Percentiles rank a stretch among this genome's conserved stretches.
Evolutionary conservation across 2,888 invertebrate species (phyloP).

Genomic region (Protophormia terraenovae): DNA sequence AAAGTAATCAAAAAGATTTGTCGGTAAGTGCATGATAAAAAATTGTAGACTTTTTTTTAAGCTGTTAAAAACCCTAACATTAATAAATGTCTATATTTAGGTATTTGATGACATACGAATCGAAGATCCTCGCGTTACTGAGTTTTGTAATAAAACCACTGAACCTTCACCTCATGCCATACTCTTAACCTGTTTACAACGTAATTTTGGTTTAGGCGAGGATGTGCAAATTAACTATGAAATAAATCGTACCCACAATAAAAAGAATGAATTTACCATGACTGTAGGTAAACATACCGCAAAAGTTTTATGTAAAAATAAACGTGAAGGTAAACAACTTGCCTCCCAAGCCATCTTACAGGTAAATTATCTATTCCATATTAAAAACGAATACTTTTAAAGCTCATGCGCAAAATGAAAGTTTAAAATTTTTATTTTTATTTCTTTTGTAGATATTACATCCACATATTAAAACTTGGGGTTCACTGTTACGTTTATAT

Average conservation of each 20-base stretch:
- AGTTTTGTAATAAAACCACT: slow-evolving; percentile 97
- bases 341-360: slow-evolving; percentile 97
- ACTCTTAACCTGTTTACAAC: slow-evolving; percentile 93
- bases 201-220: slow-evolving; percentile 93
- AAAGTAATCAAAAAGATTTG: slow-evolving; percentile 82
- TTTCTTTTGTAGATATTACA: slow-evolving; percentile 87
- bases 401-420: too few species aligned
- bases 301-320: slow-evolving; percentile 96
- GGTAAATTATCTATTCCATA: slow-evolving; percentile 80
- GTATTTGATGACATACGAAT: slow-evolving; percentile 97
- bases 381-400: not conserved
- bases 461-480: slow-evolving; percentile 97
- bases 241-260: slow-evolving; percentile 92
- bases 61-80: too few species aligned
- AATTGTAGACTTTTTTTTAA: not conserved
- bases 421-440: not conserved
- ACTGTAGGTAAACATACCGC: slow-evolving; percentile 95
- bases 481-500: slow-evolving; percentile 94
- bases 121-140: slow-evolving; percentile 95
- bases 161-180: slow-evolving; percentile 98
- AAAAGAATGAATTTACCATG: slow-evolving; percentile 97
- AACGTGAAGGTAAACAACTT: slow-evolving; percentile 96
- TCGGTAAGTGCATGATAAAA: slow-evolving; percentile 79
- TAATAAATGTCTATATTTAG: too few species aligned
- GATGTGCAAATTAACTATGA: slow-evolving; percentile 94